These are phyloP conservation scores for Rhynchophorus ferrugineus DNA, from an alignment of 1,140 invertebrate species.

Conservation along the genomic window DNA sequence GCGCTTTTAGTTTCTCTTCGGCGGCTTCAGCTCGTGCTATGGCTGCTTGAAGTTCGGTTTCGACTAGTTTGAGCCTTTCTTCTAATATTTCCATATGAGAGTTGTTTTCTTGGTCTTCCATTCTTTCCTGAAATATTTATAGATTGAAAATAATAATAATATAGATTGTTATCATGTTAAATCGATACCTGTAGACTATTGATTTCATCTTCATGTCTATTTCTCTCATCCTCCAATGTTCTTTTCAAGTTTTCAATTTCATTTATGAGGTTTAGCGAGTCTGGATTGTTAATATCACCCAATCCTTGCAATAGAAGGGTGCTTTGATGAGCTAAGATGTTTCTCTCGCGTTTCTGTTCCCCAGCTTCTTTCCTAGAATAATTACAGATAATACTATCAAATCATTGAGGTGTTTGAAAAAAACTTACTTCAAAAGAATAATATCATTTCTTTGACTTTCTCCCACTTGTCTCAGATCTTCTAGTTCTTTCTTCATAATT, in stretches of 20 bases:
- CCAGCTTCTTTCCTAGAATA: slow-evolving; percentile 45
- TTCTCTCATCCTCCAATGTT: slow-evolving; percentile 52
- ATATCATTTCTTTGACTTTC: slow-evolving; percentile 53
- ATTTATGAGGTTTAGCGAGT: slow-evolving; percentile 46
- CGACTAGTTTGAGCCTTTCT: slow-evolving; percentile 59
- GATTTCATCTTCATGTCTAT: slow-evolving; percentile 47
- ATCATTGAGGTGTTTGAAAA: neutral
- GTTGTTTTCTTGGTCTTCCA: slow-evolving; percentile 57
- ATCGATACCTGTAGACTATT: slow-evolving; percentile 46
- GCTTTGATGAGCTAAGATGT: slow-evolving; percentile 58
- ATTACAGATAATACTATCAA: neutral
- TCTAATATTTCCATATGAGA: slow-evolving; percentile 60
- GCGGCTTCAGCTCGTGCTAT: slow-evolving; percentile 53
- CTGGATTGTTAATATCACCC: slow-evolving; percentile 42
- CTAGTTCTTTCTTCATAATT: slow-evolving; percentile 55
- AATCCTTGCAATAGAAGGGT: slow-evolving; percentile 56
- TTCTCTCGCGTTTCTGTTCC: slow-evolving; percentile 54
- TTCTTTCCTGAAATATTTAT: slow-evolving; percentile 57
- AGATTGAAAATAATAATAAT: too few species aligned
- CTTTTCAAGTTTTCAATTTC: slow-evolving; percentile 57
- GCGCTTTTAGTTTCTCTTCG: slow-evolving; percentile 44
- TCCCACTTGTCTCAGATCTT: slow-evolving; percentile 50
- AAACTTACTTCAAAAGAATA: slow-evolving; percentile 40
- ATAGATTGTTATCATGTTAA: neutral
- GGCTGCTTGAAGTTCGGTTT: slow-evolving; percentile 56